Conservation (phyloP, 2,113 vertebrate species). For the Phalacrocorax aristotelis region DNA sequence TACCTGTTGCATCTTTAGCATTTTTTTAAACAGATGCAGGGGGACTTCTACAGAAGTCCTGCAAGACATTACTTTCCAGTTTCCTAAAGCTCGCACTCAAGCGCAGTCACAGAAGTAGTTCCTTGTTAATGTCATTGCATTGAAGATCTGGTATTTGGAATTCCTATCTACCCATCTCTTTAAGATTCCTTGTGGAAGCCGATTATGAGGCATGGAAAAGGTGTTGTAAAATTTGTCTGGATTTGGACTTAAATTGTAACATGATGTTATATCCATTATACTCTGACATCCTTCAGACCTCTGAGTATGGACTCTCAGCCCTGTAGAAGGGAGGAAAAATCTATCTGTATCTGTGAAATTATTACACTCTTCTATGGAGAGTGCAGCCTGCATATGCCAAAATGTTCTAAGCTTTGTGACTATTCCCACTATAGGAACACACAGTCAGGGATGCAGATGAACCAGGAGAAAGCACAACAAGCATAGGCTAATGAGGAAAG, state of each 20-base stretch:
- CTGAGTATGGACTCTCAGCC: not conserved
- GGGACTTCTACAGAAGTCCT: not conserved
- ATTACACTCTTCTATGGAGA: not conserved
- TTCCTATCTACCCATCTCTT: not conserved
- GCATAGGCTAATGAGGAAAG: not conserved
- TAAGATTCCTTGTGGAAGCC: not conserved
- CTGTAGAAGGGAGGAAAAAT: not conserved
- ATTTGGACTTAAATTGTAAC: not conserved
- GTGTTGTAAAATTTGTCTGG: not conserved
- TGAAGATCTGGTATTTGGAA: not conserved
- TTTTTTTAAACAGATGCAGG: not conserved
- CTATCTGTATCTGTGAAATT: not conserved
- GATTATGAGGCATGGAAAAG: not conserved
- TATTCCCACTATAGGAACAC: not conserved
- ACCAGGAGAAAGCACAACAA: not conserved
- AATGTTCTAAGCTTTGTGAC: not conserved
- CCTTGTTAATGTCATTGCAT: not conserved
- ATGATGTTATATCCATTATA: not conserved
- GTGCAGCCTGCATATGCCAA: not conserved
- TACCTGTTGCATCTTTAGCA: not conserved
- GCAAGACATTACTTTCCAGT: not conserved
- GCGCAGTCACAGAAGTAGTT: not conserved
- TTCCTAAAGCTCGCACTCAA: not conserved
- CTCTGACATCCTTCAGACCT: not conserved
- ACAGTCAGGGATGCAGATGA: not conserved